Conservation (phyloP, 2,113 vertebrate genomes). For the Poecilia latipinna region DNA sequence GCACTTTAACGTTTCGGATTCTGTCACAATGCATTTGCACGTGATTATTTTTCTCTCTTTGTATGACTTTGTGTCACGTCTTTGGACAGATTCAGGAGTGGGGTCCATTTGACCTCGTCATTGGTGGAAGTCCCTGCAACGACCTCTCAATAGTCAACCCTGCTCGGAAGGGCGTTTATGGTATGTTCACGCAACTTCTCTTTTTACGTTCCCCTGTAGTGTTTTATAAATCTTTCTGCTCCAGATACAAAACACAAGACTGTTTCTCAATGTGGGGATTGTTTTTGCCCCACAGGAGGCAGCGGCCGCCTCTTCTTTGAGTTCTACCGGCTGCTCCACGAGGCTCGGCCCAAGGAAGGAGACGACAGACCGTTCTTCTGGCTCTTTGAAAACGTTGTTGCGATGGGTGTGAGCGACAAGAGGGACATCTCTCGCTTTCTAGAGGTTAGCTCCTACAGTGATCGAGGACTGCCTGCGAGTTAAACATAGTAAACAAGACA, state of each 20-base stretch:
- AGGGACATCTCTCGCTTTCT: slow-evolving; percentile 99
- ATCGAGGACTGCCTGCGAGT: no score
- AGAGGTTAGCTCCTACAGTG: slow-evolving; percentile 81
- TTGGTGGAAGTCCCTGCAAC: slow-evolving; percentile 97
- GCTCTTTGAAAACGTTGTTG: slow-evolving; percentile 99
- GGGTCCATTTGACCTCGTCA: slow-evolving; percentile 97
- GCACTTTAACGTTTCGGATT: no score
- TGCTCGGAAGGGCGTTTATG: slow-evolving; percentile 94
- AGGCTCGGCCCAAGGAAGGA: slow-evolving; percentile 93
- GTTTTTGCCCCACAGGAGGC: slow-evolving; percentile 83
- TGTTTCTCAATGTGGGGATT: background rate
- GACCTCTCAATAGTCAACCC: slow-evolving; percentile 99
- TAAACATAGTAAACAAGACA: background rate
- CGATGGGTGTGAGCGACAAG: slow-evolving; percentile 99
- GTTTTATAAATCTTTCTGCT: background rate
- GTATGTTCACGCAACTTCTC: slow-evolving; percentile 68
- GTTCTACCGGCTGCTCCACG: slow-evolving; percentile 97
- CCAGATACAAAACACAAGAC: background rate
- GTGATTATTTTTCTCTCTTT: background rate
- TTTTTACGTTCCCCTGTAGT: background rate
- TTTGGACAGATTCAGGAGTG: slow-evolving; percentile 91
- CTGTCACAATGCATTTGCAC: background rate
- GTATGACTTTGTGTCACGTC: slow-evolving; percentile 31
- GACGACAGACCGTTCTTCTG: slow-evolving; percentile 97
- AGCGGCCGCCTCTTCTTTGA: slow-evolving; percentile 97